Evolutionary conservation across 2,888 invertebrate genomes (phyloP), one percentile per base, ranked within the genome.

Genomic region (Drosophila rubida): DNA sequence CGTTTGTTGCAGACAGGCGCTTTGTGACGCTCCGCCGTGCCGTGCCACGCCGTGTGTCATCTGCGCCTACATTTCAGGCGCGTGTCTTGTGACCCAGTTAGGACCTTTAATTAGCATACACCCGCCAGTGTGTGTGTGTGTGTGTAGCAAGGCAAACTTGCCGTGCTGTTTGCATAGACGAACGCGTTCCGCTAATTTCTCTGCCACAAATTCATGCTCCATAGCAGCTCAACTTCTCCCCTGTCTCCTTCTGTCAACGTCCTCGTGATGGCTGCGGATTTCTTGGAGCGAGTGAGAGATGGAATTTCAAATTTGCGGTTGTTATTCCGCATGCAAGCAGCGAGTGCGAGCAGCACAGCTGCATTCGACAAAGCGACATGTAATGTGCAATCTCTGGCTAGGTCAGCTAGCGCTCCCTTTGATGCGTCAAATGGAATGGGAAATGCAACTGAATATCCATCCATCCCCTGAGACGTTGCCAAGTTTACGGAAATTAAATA

Each of bases 1-100:
- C 63, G 72, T 78, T 78, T 78, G 48, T n/a, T n/a, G n/a, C n/a
- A 30, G 19, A 14, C 39, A 41, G 39, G 25, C 51, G 41, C 51
- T 45, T 69, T 65, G 57, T 37, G 75, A 23, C 23, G n/a, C n/a
- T n/a, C n/a, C n/a, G n/a, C n/a, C n/a, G n/a, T n/a, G n/a, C n/a
- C n/a, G n/a, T 19, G 19, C 19, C 19, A 19, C 42, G 46, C 58
- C 51, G 37, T 55, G 63, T 64, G 61, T 60, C 58, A 75, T 68
- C 53, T 71, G 71, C 35, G 58, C 39, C 42, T 45, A 66, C 76
- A 76, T 61, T 66, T 61, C 51, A 46, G 50, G 32, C 7, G 51
- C 62, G 63, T 54, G 65, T 75, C 78, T 81, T 79, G 54, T 83
- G 82, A 83, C 82, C 82, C 76, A 83, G 86, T 87, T 83, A 62